Evolutionary conservation across 2,888 invertebrate genomes (phyloP).

Genomic region (Ennomos quercinarius): DNA sequence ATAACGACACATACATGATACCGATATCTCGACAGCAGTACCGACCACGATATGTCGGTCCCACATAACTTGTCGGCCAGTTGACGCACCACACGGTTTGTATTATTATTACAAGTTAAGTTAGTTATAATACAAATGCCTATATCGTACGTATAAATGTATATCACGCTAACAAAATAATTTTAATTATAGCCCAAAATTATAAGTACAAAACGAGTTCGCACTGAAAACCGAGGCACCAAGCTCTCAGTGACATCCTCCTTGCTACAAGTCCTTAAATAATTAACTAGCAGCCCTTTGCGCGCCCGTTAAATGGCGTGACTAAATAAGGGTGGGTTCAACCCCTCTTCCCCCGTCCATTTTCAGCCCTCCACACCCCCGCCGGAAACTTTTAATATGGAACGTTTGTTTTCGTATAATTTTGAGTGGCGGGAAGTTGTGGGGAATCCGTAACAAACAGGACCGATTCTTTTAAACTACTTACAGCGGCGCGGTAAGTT

Average conservation of each 20-base stretch:
- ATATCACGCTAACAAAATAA: conserved; percentile 4
- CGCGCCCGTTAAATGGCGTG: conserved; percentile 79
- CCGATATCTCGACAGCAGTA: too few relatives aligned
- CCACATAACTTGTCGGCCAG: too few relatives aligned
- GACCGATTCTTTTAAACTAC: conserved; percentile 12
- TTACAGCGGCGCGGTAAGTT: too few relatives aligned
- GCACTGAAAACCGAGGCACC: conserved; percentile 27
- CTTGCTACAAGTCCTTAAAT: conserved; percentile 53
- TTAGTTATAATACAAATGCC: too few relatives aligned
- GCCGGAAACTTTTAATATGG: conserved; percentile 69
- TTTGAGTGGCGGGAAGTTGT: conserved; percentile 47
- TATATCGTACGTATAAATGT: too few relatives aligned
- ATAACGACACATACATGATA: too few relatives aligned
- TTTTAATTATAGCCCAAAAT: conserved; percentile 34
- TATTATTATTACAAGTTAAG: too few relatives aligned
- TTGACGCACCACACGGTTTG: too few relatives aligned
- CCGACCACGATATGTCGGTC: too few relatives aligned
- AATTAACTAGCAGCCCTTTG: conserved; percentile 79
- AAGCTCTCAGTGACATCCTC: conserved; percentile 57
- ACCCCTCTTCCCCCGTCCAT: conserved; percentile 40
- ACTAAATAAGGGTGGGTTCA: conserved; percentile 74
- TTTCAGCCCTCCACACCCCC: conserved; percentile 44
- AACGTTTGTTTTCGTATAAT: conserved; percentile 66
- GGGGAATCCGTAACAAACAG: conserved; percentile 25
- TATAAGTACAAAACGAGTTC: conserved; percentile 25